These are phyloP conservation scores for Kradibia gibbosae DNA, from an alignment of 1,140 invertebrate genomes.

Conservation along the genomic window DNA sequence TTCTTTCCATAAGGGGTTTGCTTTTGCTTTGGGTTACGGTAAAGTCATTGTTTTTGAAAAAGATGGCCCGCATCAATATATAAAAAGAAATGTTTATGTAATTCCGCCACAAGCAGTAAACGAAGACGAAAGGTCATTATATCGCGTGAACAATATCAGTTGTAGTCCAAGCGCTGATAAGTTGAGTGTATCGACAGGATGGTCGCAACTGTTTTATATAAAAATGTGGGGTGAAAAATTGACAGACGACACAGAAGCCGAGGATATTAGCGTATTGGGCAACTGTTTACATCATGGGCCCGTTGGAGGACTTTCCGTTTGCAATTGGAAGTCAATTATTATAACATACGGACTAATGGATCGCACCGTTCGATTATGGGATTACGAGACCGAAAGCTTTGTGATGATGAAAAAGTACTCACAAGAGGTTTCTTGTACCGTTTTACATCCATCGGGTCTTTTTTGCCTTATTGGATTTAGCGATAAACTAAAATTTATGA, in stretches of 20 bases:
- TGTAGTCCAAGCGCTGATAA: conserved; percentile 75
- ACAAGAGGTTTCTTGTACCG: conserved; percentile 85
- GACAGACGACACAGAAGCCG: conserved; percentile 53
- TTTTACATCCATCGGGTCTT: conserved; percentile 88
- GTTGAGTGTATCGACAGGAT: conserved; percentile 76
- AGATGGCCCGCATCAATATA: conserved; percentile 75
- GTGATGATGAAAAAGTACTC: conserved; percentile 87
- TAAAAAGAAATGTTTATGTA: conserved; percentile 75
- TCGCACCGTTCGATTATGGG: conserved; percentile 90
- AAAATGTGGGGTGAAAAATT: conserved; percentile 74
- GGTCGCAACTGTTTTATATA: conserved; percentile 77
- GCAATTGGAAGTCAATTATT: conserved; percentile 90
- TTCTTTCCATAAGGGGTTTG: conserved; percentile 76
- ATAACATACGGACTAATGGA: conserved; percentile 87
- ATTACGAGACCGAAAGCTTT: conserved; percentile 85
- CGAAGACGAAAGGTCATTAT: conserved; percentile 62
- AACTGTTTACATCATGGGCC: conserved; percentile 85
- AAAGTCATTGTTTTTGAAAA: conserved; percentile 79
- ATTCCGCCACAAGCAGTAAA: conserved; percentile 71
- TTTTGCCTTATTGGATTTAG: conserved; percentile 92
- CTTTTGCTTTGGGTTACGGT: conserved; percentile 75
- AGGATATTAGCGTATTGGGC: conserved; percentile 75
- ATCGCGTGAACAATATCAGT: conserved; percentile 74
- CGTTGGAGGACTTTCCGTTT: conserved; percentile 85
- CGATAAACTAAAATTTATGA: conserved; percentile 89